Percentiles rank a stretch among this genome's conserved stretches.
Evolutionary conservation across 1,140 invertebrate species (phyloP).

Genomic region (Chelonus insularis): DNA sequence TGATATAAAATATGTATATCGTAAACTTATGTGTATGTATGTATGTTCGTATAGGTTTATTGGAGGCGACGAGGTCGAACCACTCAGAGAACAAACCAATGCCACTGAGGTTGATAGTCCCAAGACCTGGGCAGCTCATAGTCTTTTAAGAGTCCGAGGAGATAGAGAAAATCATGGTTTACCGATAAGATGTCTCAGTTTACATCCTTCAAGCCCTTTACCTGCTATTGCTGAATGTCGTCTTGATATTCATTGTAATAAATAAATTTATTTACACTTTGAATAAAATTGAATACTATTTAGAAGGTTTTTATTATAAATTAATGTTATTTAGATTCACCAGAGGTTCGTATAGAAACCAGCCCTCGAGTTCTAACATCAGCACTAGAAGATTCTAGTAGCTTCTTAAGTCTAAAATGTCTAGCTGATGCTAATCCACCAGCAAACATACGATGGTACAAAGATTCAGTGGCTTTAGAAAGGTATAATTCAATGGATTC

Average conservation of each 20-base stretch:
- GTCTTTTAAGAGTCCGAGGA: slow-evolving; percentile 77
- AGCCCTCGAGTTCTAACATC: slow-evolving; percentile 42
- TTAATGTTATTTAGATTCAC: slow-evolving; percentile 45
- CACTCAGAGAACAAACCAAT: slow-evolving; percentile 72
- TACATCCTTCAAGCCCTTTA: slow-evolving; percentile 80
- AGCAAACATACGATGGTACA: slow-evolving; percentile 80
- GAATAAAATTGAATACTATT: too few relatives aligned
- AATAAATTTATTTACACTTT: not conserved
- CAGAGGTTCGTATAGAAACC: slow-evolving; percentile 51
- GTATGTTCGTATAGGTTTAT: slow-evolving; percentile 45
- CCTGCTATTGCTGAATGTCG: slow-evolving; percentile 69
- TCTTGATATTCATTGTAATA: slow-evolving; percentile 81
- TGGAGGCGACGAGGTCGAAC: slow-evolving; percentile 70
- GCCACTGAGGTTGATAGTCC: slow-evolving; percentile 80
- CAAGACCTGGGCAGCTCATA: slow-evolving; percentile 80
- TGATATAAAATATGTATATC: not conserved
- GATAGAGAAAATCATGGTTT: slow-evolving; percentile 76
- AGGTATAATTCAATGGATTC: slow-evolving; percentile 25
- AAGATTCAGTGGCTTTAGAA: slow-evolving; percentile 49
- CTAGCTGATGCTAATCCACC: slow-evolving; percentile 82
- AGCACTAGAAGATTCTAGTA: slow-evolving; percentile 49
- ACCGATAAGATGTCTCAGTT: slow-evolving; percentile 75
- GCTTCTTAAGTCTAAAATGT: slow-evolving; percentile 75
- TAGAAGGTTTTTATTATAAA: too few relatives aligned
- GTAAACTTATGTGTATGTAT: not conserved